Conservation (phyloP, 2,113 vertebrate species). For the Cyphomyrus discorhynchus region DNA sequence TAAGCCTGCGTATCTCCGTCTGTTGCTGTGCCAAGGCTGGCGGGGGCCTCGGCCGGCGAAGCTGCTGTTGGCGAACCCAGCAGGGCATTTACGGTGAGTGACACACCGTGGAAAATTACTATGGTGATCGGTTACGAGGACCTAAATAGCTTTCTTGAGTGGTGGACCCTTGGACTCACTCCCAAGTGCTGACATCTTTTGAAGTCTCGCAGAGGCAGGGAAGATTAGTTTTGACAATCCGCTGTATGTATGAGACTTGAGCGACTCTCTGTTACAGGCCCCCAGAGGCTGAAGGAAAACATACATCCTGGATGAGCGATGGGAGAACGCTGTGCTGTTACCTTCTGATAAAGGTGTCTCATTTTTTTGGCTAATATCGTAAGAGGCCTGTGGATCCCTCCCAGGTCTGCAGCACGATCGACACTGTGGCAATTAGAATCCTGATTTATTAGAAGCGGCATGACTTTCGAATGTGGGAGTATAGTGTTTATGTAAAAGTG, state of each 20-base stretch:
- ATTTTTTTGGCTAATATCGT: conserved; percentile 23
- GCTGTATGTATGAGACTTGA: conserved; percentile 36
- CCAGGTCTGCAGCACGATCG: background rate
- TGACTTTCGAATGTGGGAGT: background rate
- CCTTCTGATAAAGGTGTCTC: conserved; percentile 30
- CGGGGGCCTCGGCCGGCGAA: background rate
- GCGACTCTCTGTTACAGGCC: conserved; percentile 44
- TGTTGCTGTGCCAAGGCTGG: conserved; percentile 6
- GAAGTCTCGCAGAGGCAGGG: conserved; percentile 32
- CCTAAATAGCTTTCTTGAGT: conserved; percentile 36
- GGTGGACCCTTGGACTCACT: conserved; percentile 31
- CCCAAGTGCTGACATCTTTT: conserved; percentile 28
- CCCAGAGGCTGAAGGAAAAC: conserved; percentile 23
- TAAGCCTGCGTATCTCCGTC: background rate
- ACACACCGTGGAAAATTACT: conserved; percentile 10
- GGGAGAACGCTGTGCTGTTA: conserved; percentile 17
- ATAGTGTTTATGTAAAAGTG: background rate
- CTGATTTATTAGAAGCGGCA: background rate
- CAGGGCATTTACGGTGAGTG: conserved; percentile 9
- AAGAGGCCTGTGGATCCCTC: background rate
- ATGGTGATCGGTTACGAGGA: conserved; percentile 28
- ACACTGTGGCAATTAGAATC: background rate
- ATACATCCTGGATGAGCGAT: conserved; percentile 23
- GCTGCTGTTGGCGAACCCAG: background rate
- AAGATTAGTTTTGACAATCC: conserved; percentile 33